Evolutionary conservation across 2,113 vertebrate species (phyloP).

Genomic region (Arenaria interpres): DNA sequence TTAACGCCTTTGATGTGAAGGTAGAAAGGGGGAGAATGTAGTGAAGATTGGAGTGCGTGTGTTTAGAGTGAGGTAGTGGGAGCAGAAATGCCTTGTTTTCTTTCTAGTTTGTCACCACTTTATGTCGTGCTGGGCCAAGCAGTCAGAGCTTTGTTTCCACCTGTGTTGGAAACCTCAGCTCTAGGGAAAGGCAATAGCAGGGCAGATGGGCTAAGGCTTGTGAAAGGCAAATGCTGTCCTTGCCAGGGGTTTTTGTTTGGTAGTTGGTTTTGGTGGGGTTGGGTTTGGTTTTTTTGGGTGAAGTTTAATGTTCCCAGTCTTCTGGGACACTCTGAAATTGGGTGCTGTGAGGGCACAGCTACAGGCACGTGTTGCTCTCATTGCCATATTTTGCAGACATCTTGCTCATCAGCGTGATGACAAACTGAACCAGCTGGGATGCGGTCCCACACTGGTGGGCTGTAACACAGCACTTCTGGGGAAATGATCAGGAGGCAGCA

Average conservation of each 20-base stretch:
- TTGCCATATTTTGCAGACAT: background rate
- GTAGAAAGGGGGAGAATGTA: background rate
- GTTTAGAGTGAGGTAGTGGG: background rate
- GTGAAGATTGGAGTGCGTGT: background rate
- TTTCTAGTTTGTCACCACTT: background rate
- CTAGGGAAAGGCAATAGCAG: background rate
- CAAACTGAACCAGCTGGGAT: background rate
- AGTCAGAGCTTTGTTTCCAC: background rate
- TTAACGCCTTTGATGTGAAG: background rate
- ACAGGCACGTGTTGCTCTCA: fast-evolving
- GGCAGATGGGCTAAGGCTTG: background rate
- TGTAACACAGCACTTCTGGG: background rate
- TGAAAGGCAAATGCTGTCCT: background rate
- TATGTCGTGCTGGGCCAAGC: fast-evolving
- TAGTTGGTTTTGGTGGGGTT: background rate
- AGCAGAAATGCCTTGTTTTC: background rate
- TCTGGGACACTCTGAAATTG: background rate
- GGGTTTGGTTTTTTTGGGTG: background rate
- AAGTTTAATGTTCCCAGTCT: background rate
- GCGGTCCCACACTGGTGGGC: fast-evolving
- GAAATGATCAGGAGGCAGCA: background rate
- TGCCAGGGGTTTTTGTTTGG: background rate
- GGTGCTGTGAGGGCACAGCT: background rate
- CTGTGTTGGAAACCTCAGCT: fast-evolving
- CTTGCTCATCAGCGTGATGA: background rate